Evolutionary conservation across 35 echinoderm and acorn worm genomes (phyloP).

Genomic region (Diadema setosum): DNA sequence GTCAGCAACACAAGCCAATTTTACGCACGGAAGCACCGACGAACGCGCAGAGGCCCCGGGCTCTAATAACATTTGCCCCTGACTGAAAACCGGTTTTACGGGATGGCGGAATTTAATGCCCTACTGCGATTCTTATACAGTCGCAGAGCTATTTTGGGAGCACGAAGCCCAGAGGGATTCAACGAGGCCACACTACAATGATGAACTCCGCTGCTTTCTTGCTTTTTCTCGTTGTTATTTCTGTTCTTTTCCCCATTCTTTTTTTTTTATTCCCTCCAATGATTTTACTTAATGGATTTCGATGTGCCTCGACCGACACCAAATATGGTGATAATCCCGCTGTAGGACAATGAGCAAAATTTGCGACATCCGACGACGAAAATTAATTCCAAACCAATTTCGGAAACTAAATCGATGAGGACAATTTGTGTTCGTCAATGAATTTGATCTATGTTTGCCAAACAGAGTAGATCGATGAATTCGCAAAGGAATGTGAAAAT

Average conservation of each 20-base stretch:
- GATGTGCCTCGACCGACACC: background rate
- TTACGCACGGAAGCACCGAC: background rate
- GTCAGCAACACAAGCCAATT: slow-evolving; percentile 24
- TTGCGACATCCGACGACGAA: too few relatives aligned
- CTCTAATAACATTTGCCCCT: background rate
- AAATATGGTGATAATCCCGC: background rate
- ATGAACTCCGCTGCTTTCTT: background rate
- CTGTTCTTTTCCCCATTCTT: too few relatives aligned
- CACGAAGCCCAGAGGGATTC: background rate
- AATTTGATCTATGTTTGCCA: too few relatives aligned
- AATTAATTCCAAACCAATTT: too few relatives aligned
- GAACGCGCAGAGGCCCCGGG: background rate
- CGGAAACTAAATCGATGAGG: too few relatives aligned
- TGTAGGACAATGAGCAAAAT: too few relatives aligned
- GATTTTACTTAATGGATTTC: background rate
- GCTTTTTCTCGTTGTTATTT: too few relatives aligned
- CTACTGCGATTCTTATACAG: background rate
- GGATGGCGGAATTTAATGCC: background rate
- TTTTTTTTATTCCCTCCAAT: background rate
- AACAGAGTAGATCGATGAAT: too few relatives aligned
- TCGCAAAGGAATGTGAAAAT: too few relatives aligned
- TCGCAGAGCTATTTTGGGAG: background rate
- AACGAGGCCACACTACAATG: background rate
- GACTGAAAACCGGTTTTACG: background rate
- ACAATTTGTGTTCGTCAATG: too few relatives aligned